A percentile compares a stretch with the other conserved stretches of the same genome.
Conservation (phyloP, 2,113 vertebrate species). For the Ranitomeya imitator region DNA sequence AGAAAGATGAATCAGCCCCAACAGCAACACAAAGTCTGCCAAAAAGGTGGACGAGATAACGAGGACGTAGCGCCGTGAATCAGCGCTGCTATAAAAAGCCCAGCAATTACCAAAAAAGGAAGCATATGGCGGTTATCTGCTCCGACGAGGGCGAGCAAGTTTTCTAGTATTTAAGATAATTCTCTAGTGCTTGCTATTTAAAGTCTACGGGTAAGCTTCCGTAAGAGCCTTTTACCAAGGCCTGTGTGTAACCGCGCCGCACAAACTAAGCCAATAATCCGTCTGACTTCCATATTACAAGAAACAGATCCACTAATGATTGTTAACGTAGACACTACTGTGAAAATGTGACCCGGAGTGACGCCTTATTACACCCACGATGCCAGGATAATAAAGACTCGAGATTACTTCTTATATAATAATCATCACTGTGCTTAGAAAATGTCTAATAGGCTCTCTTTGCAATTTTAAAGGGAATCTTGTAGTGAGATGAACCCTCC, state of each 20-base stretch:
- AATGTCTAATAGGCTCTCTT: too few relatives aligned
- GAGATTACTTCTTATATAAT: neutral
- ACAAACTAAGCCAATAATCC: slow-evolving; percentile 94
- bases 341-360: neutral
- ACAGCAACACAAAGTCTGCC: slow-evolving; percentile 63
- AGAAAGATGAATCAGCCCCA: slow-evolving; percentile 65
- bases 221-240: slow-evolving; percentile 86
- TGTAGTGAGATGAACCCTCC: too few relatives aligned
- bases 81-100: slow-evolving; percentile 71
- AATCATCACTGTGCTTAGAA: neutral
- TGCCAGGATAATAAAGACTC: too few relatives aligned
- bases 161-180: slow-evolving; percentile 84
- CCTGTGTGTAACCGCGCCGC: slow-evolving; percentile 91
- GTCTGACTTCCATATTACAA: slow-evolving; percentile 75
- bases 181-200: slow-evolving; percentile 88
- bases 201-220: slow-evolving; percentile 89
- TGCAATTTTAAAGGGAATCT: too few relatives aligned
- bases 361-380: neutral
- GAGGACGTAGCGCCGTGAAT: slow-evolving; percentile 76
- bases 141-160: slow-evolving; percentile 76
- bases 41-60: slow-evolving; percentile 73
- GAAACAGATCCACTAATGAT: slow-evolving; percentile 59
- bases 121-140: slow-evolving; percentile 80
- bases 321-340: slow-evolving; percentile 15
- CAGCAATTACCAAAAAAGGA: slow-evolving; percentile 78